These are phyloP conservation scores for Heliconius eleuchia DNA, from an alignment of 1,140 invertebrate genomes.

Conservation along the genomic window DNA sequence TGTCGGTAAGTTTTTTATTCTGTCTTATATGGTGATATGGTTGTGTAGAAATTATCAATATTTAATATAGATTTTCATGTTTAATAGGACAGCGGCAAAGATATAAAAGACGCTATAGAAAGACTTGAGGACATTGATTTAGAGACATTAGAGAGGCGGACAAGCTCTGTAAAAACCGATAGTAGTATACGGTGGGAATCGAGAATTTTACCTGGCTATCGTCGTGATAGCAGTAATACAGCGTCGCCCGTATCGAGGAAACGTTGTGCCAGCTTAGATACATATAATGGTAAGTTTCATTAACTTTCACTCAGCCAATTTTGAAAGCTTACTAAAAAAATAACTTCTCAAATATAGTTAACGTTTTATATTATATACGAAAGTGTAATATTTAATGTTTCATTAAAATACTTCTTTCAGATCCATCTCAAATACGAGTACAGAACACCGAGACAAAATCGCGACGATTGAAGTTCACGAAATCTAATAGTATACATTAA, in stretches of 20 bases:
- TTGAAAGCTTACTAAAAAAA: neutral
- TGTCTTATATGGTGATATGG: too few relatives aligned
- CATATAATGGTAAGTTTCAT: neutral
- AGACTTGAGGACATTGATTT: constrained; percentile 7
- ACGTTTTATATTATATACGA: neutral
- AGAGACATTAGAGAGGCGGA: neutral
- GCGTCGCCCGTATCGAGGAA: neutral
- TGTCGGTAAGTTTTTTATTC: constrained; percentile 2
- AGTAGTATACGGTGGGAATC: neutral
- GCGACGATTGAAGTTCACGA: neutral
- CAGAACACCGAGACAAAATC: neutral
- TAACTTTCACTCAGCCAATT: too few relatives aligned
- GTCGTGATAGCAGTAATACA: neutral
- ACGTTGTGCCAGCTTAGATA: neutral
- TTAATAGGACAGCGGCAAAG: neutral
- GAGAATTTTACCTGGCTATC: neutral
- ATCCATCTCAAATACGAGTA: neutral
- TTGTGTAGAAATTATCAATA: neutral
- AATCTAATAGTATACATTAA: neutral
- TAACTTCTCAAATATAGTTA: neutral
- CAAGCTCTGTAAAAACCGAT: neutral
- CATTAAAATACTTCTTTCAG: neutral
- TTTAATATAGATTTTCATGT: neutral
- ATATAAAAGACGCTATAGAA: neutral
- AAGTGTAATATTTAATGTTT: too few relatives aligned